Evolutionary conservation across 2,113 vertebrate species (phyloP).

Genomic region (Colius striatus): DNA sequence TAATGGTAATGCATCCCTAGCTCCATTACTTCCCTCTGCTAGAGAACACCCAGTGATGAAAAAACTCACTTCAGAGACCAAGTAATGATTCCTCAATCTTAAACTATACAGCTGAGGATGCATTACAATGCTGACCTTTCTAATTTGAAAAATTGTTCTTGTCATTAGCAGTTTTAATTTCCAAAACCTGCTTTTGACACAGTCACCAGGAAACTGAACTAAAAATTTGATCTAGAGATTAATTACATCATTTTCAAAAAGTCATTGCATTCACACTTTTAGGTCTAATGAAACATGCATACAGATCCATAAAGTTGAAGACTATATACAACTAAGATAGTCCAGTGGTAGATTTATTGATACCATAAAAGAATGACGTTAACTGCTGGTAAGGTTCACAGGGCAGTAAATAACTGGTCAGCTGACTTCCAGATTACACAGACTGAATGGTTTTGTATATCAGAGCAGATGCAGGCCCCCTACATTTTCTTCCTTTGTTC

Average conservation of each 20-base stretch:
- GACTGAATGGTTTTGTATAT: accelerated
- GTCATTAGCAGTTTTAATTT: not conserved
- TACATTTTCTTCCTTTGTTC: not conserved
- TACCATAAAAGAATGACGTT: not conserved
- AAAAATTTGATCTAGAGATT: not conserved
- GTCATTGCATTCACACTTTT: not conserved
- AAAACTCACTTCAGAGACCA: slow-evolving; percentile 80
- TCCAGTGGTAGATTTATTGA: not conserved
- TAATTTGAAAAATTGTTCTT: not conserved
- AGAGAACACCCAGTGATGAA: slow-evolving; percentile 75
- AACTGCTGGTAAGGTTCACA: not conserved
- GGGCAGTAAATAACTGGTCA: not conserved
- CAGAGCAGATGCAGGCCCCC: not conserved
- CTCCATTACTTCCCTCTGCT: slow-evolving; percentile 73
- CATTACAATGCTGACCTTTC: not conserved
- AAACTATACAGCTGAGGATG: slow-evolving; percentile 48
- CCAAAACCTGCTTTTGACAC: not conserved
- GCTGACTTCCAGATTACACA: not conserved
- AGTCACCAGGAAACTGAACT: not conserved
- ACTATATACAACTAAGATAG: not conserved
- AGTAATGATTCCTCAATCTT: slow-evolving; percentile 77
- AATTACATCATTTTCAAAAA: not conserved
- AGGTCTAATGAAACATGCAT: not conserved
- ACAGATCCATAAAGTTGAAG: not conserved
- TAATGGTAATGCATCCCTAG: not conserved